phyloP scores from a whole-genome alignment of 1,140 invertebrate species.

The Nilaparvata lugens region DNA sequence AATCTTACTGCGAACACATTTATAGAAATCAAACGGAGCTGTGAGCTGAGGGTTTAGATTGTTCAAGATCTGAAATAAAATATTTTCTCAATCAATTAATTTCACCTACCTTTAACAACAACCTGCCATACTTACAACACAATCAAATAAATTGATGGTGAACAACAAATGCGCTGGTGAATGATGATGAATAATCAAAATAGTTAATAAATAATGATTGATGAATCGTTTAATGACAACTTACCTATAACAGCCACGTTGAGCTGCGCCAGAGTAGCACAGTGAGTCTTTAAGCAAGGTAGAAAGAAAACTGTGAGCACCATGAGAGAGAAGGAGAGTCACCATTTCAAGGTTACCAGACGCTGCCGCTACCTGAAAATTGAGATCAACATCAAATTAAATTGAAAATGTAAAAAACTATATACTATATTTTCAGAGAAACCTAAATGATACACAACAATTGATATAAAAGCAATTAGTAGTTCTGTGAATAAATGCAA shows the following conservation, averaged over 20 bases:
- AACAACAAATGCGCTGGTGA: no score
- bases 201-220: no score
- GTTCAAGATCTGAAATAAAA: no score
- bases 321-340: slow-evolving; percentile 64
- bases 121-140: no score
- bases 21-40: no score
- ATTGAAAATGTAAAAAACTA: background rate
- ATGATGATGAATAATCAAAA: no score
- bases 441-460: background rate
- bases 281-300: slow-evolving; percentile 72
- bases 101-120: no score
- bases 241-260: slow-evolving; percentile 68
- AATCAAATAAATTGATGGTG: no score
- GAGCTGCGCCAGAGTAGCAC: slow-evolving; percentile 74
- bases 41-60: no score
- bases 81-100: no score
- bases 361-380: slow-evolving; percentile 55
- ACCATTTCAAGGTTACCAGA: slow-evolving; percentile 73
- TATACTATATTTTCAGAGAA: no score
- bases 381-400: background rate
- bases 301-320: slow-evolving; percentile 77
- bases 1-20: no score
- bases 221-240: background rate
- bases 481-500: background rate
- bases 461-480: background rate